Evolutionary conservation across 2,888 invertebrate genomes (phyloP).

Genomic region (Volucella bombylans): DNA sequence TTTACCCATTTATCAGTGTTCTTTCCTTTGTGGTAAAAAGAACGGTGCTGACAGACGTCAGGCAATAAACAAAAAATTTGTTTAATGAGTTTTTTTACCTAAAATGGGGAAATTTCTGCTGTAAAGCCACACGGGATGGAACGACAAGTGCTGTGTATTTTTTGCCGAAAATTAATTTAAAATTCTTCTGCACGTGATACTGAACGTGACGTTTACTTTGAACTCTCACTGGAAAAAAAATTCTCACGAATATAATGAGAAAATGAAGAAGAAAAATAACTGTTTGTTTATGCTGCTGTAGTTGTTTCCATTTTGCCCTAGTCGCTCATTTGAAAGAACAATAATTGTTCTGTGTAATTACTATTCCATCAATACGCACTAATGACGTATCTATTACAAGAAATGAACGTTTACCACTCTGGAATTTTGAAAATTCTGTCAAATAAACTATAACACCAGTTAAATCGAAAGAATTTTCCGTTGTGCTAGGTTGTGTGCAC

Average conservation of each 20-base stretch:
- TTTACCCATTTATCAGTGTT: no score
- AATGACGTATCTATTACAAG: neutral
- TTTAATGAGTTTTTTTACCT: conserved; percentile 51
- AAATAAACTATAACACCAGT: no score
- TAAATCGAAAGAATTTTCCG: neutral
- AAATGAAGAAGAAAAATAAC: no score
- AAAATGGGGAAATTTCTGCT: conserved; percentile 3
- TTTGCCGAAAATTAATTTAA: neutral
- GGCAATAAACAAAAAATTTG: conserved; percentile 6
- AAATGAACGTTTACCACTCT: neutral
- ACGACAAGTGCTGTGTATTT: neutral
- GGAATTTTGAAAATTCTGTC: neutral
- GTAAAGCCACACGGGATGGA: conserved; percentile 1
- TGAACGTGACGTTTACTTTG: conserved; percentile 30
- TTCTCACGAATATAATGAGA: no score
- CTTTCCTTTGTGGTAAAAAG: neutral
- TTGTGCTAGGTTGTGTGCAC: neutral
- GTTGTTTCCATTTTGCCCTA: neutral
- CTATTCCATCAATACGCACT: neutral
- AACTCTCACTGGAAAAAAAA: neutral
- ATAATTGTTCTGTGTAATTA: neutral
- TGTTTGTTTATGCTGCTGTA: neutral
- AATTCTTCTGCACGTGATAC: neutral
- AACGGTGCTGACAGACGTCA: conserved; percentile 14
- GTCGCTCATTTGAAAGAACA: neutral